Conservation (phyloP, 2,888 invertebrate species). For the Schizaphis graminum region DNA sequence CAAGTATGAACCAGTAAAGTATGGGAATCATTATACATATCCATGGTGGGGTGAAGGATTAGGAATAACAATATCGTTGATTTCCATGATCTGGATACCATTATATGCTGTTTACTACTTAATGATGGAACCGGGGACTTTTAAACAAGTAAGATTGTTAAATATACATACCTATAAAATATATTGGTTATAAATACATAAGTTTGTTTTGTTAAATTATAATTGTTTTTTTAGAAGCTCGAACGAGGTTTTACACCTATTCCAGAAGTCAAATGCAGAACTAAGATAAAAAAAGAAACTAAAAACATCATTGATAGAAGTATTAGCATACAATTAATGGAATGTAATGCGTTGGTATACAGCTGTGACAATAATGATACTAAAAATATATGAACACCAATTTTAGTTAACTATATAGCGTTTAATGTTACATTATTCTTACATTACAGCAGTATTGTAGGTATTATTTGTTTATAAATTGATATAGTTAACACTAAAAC, state of each 20-base stretch:
- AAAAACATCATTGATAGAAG: background rate
- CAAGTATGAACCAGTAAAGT: constrained; percentile 75
- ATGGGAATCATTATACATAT: constrained; percentile 75
- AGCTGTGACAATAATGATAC: constrained; percentile 11
- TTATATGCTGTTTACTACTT: constrained; percentile 77
- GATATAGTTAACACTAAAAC: background rate
- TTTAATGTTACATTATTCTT: constrained; percentile 40
- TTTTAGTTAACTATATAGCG: background rate
- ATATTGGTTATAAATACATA: background rate
- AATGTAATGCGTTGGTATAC: constrained; percentile 28
- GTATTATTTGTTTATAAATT: background rate
- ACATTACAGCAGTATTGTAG: background rate
- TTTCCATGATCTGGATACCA: constrained; percentile 79
- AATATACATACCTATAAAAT: background rate
- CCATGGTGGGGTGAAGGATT: constrained; percentile 77
- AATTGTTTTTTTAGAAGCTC: constrained; percentile 36
- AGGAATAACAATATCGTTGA: constrained; percentile 76
- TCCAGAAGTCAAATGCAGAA: constrained; percentile 52
- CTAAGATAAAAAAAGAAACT: background rate
- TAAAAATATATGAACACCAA: background rate
- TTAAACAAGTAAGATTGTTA: constrained; percentile 73
- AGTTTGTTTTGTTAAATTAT: background rate
- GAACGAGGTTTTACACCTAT: constrained; percentile 63
- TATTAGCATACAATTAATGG: constrained; percentile 39
- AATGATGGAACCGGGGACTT: constrained; percentile 73